phyloP scores from a whole-genome alignment of 1,140 invertebrate species.

The Anoplophora glabripennis region DNA sequence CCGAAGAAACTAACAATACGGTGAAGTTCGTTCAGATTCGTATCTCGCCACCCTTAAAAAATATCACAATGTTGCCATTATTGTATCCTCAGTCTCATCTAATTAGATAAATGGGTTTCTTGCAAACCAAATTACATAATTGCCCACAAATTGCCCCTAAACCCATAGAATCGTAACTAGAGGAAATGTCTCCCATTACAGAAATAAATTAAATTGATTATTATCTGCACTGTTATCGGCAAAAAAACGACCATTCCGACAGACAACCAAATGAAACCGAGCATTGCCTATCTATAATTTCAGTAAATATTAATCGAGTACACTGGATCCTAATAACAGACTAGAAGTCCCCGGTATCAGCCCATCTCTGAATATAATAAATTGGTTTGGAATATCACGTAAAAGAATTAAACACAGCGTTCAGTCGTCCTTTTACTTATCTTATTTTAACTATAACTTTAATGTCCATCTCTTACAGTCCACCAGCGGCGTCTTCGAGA shows the following conservation, averaged over 20 bases:
- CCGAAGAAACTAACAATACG: no score
- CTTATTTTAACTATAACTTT: constrained; percentile 46
- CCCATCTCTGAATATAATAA: constrained; percentile 43
- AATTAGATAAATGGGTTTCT: no score
- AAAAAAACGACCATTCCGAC: background rate
- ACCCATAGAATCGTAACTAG: background rate
- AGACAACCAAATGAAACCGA: constrained; percentile 3
- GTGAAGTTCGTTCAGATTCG: no score
- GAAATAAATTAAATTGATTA: constrained; percentile 11
- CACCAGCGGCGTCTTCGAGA: constrained; percentile 16
- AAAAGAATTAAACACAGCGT: constrained; percentile 48
- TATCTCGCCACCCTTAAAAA: no score
- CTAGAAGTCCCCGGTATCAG: constrained; percentile 22
- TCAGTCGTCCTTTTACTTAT: constrained; percentile 48
- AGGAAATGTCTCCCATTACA: constrained; percentile 7
- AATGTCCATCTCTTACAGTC: constrained; percentile 41
- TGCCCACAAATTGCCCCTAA: no score
- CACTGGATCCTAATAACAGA: constrained; percentile 35
- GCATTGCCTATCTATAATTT: constrained; percentile 30
- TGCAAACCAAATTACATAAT: no score
- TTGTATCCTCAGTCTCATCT: no score
- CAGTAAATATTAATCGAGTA: constrained; percentile 36
- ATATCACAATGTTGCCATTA: no score
- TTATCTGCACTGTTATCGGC: constrained; percentile 9
- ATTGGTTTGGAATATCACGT: constrained; percentile 47